A percentile compares a stretch with the other conserved stretches of the same genome.
Evolutionary conservation across 2,888 invertebrate species (phyloP).

Genomic region (Bursaphelenchus okinawaensis): DNA sequence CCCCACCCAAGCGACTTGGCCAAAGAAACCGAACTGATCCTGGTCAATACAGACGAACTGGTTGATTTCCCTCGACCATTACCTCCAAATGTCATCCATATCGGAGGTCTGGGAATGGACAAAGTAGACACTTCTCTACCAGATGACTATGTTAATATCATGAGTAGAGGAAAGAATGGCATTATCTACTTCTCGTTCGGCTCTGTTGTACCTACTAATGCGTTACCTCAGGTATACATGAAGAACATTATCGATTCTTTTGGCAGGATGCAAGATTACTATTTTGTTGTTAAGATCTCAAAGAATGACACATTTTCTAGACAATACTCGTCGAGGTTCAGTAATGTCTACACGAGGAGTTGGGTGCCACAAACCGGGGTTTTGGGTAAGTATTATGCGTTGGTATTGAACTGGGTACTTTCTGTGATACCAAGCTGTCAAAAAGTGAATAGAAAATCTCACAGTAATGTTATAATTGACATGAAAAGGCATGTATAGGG

Average conservation of each 20-base stretch:
- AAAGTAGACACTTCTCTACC: slow-evolving; percentile 4
- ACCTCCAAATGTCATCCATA: slow-evolving; percentile 35
- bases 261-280: slow-evolving; percentile 31
- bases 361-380: slow-evolving; percentile 36
- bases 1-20: slow-evolving; percentile 30
- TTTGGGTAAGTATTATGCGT: slow-evolving; percentile 4
- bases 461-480: no score
- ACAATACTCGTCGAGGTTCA: slow-evolving; percentile 6
- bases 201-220: slow-evolving; percentile 18
- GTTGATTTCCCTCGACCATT: slow-evolving; percentile 41
- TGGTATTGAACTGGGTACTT: no score
- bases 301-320: slow-evolving; percentile 27
- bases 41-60: slow-evolving; percentile 39
- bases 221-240: slow-evolving; percentile 25
- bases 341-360: slow-evolving; percentile 29
- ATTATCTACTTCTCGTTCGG: slow-evolving; percentile 28
- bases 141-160: slow-evolving; percentile 15
- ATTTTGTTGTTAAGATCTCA: slow-evolving; percentile 40
- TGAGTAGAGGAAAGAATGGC: slow-evolving; percentile 20
- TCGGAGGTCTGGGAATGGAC: slow-evolving; percentile 34
- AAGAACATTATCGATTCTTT: slow-evolving; percentile 30
- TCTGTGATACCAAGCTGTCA: no score
- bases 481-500: no score
- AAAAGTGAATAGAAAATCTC: no score
- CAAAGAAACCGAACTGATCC: slow-evolving; percentile 34